These are phyloP conservation scores for Erpornis zantholeuca DNA, from an alignment of 2,113 vertebrate genomes.

Conservation along the genomic window DNA sequence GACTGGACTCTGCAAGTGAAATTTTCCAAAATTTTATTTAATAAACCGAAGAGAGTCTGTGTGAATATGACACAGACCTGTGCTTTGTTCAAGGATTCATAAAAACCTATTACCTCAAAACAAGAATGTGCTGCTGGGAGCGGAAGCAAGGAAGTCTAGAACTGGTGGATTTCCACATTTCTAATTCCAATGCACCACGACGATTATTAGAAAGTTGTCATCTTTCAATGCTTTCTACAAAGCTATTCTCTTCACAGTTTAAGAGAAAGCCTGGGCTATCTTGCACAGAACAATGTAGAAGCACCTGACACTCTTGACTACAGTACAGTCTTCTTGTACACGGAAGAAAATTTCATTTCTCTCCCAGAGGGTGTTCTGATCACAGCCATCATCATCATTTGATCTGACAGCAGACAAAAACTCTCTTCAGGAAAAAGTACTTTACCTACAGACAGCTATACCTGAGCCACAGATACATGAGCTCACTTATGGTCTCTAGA, in stretches of 20 bases:
- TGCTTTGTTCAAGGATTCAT: neutral
- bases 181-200: neutral
- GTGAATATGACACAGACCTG: neutral
- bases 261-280: neutral
- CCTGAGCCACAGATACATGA: neutral
- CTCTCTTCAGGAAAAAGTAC: neutral
- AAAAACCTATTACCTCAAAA: neutral
- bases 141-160: neutral
- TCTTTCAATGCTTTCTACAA: neutral
- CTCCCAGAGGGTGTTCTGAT: neutral
- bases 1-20: neutral
- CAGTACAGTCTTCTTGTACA: neutral
- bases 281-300: neutral
- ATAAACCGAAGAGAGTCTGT: neutral
- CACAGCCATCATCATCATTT: neutral
- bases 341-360: neutral
- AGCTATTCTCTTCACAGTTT: neutral
- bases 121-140: neutral
- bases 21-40: neutral
- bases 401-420: slow-evolving; percentile 1
- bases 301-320: neutral
- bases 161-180: neutral
- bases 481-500: neutral
- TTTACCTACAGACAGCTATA: neutral
- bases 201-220: neutral